Conservation (phyloP, 2,113 vertebrate genomes). For the Alethe castanea region DNA sequence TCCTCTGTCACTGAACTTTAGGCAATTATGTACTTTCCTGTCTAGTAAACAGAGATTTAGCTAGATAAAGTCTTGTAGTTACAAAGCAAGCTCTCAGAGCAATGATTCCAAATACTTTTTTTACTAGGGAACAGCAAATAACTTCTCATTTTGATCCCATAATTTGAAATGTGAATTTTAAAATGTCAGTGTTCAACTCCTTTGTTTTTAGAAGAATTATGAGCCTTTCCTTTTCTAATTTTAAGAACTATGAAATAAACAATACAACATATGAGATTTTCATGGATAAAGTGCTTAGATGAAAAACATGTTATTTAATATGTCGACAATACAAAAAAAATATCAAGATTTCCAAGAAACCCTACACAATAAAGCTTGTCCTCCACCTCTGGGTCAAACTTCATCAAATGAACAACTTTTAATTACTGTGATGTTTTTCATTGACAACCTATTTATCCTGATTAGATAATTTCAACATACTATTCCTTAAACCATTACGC, state of each 20-base stretch:
- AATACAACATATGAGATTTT: neutral
- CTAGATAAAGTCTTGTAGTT: neutral
- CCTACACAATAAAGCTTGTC: neutral
- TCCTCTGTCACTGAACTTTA: neutral
- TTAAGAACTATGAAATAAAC: neutral
- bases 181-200: neutral
- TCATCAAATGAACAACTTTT: neutral
- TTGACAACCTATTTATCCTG: neutral
- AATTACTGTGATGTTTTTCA: neutral
- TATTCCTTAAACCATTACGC: neutral
- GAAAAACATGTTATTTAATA: neutral
- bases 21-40: neutral
- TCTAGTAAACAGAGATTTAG: slow-evolving; percentile 12
- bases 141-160: neutral
- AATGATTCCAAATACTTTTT: neutral
- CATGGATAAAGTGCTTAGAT: neutral
- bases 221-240: neutral
- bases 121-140: neutral
- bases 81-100: neutral
- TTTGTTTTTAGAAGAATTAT: neutral
- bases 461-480: neutral
- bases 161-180: neutral
- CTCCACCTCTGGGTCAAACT: neutral
- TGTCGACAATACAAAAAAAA: neutral
- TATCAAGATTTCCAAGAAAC: neutral